Conservation (phyloP, 1,140 invertebrate species). For the Stegodyphus mimosarum region DNA sequence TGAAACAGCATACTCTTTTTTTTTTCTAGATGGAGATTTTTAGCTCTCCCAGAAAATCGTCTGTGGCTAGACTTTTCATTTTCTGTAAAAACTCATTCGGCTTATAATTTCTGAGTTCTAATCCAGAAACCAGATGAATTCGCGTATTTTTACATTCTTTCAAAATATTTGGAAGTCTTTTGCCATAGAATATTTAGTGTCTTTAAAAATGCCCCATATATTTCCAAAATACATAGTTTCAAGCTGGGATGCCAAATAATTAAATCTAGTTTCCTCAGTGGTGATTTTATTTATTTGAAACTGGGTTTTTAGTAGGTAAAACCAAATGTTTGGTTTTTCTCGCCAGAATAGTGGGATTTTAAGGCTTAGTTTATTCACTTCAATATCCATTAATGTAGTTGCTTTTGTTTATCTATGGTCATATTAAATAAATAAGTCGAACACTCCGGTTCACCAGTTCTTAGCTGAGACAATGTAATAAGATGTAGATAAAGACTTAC, state of each 20-base stretch:
- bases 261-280: slow-evolving; percentile 36
- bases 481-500: too few species aligned
- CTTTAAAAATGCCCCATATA: slow-evolving; percentile 26
- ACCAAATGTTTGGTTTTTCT: slow-evolving; percentile 33
- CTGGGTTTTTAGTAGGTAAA: slow-evolving; percentile 32
- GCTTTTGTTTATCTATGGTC: not conserved
- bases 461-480: not conserved
- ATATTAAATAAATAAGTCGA: not conserved
- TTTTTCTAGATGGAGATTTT: not conserved
- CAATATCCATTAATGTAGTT: not conserved
- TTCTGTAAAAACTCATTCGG: not conserved
- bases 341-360: slow-evolving; percentile 40
- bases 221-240: slow-evolving; percentile 17
- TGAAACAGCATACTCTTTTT: not conserved
- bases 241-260: slow-evolving; percentile 22
- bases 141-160: not conserved
- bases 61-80: not conserved
- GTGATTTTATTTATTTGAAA: slow-evolving; percentile 17
- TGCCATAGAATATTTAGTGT: not conserved
- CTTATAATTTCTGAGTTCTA: too few species aligned
- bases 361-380: not conserved
- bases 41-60: not conserved
- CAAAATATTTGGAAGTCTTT: slow-evolving; percentile 5
- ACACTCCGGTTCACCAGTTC: not conserved
- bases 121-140: not conserved